Percentiles rank a stretch among this genome's conserved stretches.
Conservation (phyloP, 2,888 invertebrate genomes). For the Rotaria socialis region DNA sequence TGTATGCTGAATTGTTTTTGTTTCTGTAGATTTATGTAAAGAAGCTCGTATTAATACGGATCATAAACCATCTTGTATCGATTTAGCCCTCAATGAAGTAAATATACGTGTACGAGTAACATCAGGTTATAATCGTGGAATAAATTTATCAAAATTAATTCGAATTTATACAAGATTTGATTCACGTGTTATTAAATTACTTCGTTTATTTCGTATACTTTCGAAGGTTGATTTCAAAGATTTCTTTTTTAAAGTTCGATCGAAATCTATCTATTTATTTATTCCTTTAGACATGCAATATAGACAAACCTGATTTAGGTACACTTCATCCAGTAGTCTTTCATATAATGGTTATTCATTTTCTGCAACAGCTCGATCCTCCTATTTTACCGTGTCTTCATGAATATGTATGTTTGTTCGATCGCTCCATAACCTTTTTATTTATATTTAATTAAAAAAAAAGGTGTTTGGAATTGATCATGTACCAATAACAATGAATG, state of each 20-base stretch:
- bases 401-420: constrained; percentile 56
- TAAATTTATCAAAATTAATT: constrained; percentile 33
- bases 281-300: constrained; percentile 58
- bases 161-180: constrained; percentile 29
- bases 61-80: constrained; percentile 31
- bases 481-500: constrained; percentile 31
- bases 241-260: not conserved
- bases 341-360: constrained; percentile 65
- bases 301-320: constrained; percentile 66
- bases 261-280: not conserved
- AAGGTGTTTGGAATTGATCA: constrained; percentile 2
- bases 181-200: not conserved
- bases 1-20: not conserved
- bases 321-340: constrained; percentile 67
- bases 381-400: constrained; percentile 65
- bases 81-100: not conserved
- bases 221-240: not conserved
- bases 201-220: not conserved
- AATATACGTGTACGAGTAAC: constrained; percentile 4
- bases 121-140: constrained; percentile 19
- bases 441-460: not conserved
- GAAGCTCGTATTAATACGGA: constrained; percentile 21
- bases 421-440: too few relatives aligned
- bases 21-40: not conserved
- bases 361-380: constrained; percentile 63